These are phyloP conservation scores for Gortyna flavago DNA, from an alignment of 2,888 invertebrate genomes.

Conservation along the genomic window DNA sequence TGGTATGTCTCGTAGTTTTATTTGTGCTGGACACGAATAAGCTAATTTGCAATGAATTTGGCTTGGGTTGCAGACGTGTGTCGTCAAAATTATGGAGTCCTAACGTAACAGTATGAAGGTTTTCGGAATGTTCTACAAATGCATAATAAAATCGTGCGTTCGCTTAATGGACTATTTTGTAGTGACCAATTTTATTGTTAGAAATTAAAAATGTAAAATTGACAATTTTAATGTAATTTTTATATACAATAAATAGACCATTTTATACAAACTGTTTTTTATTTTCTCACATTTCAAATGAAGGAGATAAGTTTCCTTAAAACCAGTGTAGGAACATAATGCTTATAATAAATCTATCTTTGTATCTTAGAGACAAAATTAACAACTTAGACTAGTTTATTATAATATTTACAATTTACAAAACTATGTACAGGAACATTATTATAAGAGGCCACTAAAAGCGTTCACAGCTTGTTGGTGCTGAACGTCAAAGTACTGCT, in stretches of 20 bases:
- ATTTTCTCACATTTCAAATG: slow-evolving; percentile 74
- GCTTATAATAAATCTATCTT: slow-evolving; percentile 59
- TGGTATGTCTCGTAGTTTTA: slow-evolving; percentile 47
- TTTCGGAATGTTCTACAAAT: slow-evolving; percentile 81
- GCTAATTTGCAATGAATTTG: slow-evolving; percentile 60
- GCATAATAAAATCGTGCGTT: slow-evolving; percentile 86
- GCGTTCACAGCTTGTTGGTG: slow-evolving; percentile 79
- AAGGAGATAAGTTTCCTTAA: slow-evolving; percentile 66
- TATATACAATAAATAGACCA: slow-evolving; percentile 90
- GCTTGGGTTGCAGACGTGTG: slow-evolving; percentile 66
- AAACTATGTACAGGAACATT: slow-evolving; percentile 71
- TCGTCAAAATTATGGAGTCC: slow-evolving; percentile 69
- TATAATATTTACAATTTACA: slow-evolving; percentile 78
- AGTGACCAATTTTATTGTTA: slow-evolving; percentile 90
- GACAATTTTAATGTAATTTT: slow-evolving; percentile 90
- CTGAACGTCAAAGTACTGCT: slow-evolving; percentile 82
- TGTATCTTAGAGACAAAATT: slow-evolving; percentile 62
- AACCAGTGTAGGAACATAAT: slow-evolving; percentile 77
- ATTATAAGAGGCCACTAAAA: slow-evolving; percentile 83
- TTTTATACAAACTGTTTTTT: slow-evolving; percentile 87
- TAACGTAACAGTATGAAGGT: slow-evolving; percentile 70
- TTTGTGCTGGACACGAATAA: slow-evolving; percentile 67
- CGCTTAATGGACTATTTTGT: slow-evolving; percentile 89
- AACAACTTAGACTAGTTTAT: slow-evolving; percentile 60
- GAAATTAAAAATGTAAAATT: slow-evolving; percentile 87